Conservation (phyloP, 2,797 vertebrate genomes). For the Iguana delicatissima region DNA sequence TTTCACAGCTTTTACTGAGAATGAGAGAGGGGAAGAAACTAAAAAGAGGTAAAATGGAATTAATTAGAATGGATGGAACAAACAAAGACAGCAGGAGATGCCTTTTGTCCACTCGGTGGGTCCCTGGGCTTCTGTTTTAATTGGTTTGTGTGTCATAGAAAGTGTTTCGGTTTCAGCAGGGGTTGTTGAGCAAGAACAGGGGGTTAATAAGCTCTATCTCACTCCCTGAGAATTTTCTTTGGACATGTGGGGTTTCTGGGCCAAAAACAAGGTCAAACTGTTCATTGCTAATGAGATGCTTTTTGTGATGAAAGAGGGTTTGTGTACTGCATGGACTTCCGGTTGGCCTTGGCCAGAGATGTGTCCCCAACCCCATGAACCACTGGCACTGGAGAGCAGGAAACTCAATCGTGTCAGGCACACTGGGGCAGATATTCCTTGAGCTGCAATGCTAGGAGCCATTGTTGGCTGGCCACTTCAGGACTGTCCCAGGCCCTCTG, state of each 20-base stretch:
- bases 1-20: neutral
- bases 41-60: neutral
- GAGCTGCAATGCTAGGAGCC: too few species aligned
- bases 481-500: too few species aligned
- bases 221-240: neutral
- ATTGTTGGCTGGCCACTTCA: too few species aligned
- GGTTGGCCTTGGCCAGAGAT: too few species aligned
- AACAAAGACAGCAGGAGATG: neutral
- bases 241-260: neutral
- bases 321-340: neutral
- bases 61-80: slow-evolving; percentile 2
- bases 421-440: too few species aligned
- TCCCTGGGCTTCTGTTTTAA: neutral
- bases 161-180: neutral
- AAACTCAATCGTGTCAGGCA: too few species aligned
- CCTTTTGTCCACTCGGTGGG: neutral
- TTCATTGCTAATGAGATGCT: neutral
- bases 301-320: neutral
- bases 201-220: neutral
- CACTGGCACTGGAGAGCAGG: neutral
- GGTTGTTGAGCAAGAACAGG: neutral
- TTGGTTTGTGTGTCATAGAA: neutral
- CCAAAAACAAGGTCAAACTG: neutral
- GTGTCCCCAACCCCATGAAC: too few species aligned
- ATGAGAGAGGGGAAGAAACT: too few species aligned